Evolutionary conservation across 2,888 invertebrate species (phyloP), one percentile per base, ranked within the genome.

Genomic region (Rhabditophanes sp.): DNA sequence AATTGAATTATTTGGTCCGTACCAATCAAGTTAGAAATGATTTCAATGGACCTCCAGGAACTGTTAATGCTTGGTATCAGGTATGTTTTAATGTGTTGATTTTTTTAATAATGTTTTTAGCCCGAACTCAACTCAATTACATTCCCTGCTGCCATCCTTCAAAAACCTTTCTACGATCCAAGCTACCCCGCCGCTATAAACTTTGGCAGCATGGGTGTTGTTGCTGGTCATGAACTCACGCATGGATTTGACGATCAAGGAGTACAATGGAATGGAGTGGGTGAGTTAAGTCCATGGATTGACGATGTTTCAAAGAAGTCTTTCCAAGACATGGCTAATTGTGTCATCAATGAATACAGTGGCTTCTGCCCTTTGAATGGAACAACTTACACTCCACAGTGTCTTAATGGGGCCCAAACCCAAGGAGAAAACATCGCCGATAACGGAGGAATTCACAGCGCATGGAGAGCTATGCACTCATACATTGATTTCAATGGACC

Each of bases 151-250:
- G 60, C 47, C 23, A 57, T 57, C 31, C 46, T 58, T 3, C 50
- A 46, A 18, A 41, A 44, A 28, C 58, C 58, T 2, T 58, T 56
- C 48, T 58, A 53, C 37, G 51, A 56, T 26, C 36, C 36, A 30
- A 45, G 49, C 33, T 58, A 46, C 39, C 58, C 58, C n/a, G 49
- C 54, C 15, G 38, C 56, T 3, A 43, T 56, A 9, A 58, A 56
- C 31, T 93, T 80, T 56, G 93, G 90, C 0, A 88, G 83, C 1
- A 87, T 93, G 77, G 93, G 90, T 0, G 29, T 28, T 3, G 28
- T 41, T 19, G 26, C 36, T 18, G 44, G 54, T n/a, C 44, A 46
- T 24, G 44, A 40, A 27, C 33, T 46, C 17, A 36, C 42, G 7
- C 41, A 44, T 25, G 42, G 33, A 29, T 42, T 42, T 19, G 34